These are phyloP conservation scores for Julus scanicus DNA, from an alignment of 2,888 invertebrate genomes.

Conservation along the genomic window DNA sequence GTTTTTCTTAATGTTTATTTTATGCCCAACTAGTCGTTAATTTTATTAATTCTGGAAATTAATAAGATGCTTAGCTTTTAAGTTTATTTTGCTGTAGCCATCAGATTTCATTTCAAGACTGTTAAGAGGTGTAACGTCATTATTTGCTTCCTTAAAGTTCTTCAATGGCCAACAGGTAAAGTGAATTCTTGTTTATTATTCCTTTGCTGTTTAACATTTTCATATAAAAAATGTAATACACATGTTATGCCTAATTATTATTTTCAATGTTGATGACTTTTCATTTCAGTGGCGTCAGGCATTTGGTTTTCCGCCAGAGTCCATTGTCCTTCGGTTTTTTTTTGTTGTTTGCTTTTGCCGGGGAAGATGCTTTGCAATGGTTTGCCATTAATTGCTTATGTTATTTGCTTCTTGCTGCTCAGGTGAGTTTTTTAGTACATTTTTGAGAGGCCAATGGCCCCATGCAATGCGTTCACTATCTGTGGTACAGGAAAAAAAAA, in stretches of 20 bases:
- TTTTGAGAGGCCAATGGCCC: slow-evolving; percentile 38
- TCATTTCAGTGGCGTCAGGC: slow-evolving; percentile 6
- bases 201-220: background rate
- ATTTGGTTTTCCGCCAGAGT: background rate
- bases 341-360: background rate
- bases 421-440: slow-evolving; percentile 29
- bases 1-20: background rate
- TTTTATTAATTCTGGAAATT: too few relatives aligned
- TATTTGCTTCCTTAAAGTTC: background rate
- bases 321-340: slow-evolving; percentile 11
- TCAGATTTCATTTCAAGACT: too few relatives aligned
- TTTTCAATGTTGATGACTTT: slow-evolving; percentile 32
- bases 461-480: background rate
- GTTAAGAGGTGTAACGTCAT: background rate
- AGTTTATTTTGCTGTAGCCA: too few relatives aligned
- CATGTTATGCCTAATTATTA: background rate
- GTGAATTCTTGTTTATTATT: background rate
- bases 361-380: background rate
- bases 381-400: background rate
- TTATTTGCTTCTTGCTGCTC: slow-evolving; percentile 5
- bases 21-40: too few relatives aligned
- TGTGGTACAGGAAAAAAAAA: background rate
- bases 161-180: background rate
- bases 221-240: background rate
- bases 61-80: too few relatives aligned